These are phyloP conservation scores for Germaria angustata DNA, from an alignment of 2,888 invertebrate genomes.

Conservation along the genomic window DNA sequence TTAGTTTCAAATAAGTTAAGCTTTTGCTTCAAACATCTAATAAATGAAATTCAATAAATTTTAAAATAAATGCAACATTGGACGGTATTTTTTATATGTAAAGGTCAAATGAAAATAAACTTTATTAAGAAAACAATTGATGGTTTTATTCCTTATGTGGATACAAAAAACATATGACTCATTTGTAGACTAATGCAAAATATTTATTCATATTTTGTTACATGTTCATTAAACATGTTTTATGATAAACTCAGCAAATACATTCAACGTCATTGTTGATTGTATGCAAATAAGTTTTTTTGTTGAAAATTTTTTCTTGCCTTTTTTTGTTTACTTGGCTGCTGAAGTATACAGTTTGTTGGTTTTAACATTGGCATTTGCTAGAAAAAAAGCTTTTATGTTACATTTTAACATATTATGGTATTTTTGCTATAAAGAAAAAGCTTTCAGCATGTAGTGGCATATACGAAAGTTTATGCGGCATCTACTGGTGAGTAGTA, in stretches of 20 bases:
- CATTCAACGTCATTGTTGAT: neutral
- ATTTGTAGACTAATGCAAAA: neutral
- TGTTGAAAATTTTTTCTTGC: neutral
- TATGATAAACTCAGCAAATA: constrained; percentile 37
- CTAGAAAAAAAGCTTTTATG: neutral
- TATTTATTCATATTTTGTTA: neutral
- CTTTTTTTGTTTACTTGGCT: neutral
- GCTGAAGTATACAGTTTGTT: neutral
- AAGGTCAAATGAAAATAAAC: constrained; percentile 14
- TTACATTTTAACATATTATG: neutral
- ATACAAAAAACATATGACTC: constrained; percentile 35
- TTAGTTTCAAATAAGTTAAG: neutral
- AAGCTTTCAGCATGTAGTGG: neutral
- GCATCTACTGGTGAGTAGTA: neutral
- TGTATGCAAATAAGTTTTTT: constrained; percentile 58
- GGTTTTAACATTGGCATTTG: neutral
- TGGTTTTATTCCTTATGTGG: neutral
- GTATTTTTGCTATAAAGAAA: neutral
- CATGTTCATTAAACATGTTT: constrained; percentile 20
- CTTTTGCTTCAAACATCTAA: neutral
- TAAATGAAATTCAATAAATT: neutral
- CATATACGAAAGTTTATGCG: neutral
- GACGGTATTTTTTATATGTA: constrained; percentile 33
- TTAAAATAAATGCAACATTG: constrained; percentile 11
- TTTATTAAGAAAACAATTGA: neutral